These are phyloP conservation scores for Epizoanthus fatuus DNA, from an alignment of 92 coral and sea anemone genomes.

Conservation along the genomic window DNA sequence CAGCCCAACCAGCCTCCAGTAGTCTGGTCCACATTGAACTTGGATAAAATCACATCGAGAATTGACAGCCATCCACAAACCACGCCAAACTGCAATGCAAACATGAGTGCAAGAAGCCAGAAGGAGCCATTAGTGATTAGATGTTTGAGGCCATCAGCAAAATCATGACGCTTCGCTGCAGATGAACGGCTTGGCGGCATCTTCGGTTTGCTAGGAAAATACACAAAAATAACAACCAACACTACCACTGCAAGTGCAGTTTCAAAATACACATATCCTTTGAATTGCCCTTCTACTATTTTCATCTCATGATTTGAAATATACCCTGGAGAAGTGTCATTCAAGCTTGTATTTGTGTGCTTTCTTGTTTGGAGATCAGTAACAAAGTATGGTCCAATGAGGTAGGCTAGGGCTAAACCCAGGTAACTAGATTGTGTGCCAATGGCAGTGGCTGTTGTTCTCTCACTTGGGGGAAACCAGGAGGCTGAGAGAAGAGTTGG, in stretches of 20 bases:
- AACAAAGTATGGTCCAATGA: constrained; percentile 34
- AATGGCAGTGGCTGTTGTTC: constrained; percentile 46
- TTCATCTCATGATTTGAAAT: background rate
- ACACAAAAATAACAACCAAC: constrained; percentile 50
- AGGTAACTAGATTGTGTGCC: constrained; percentile 39
- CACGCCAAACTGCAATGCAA: constrained; percentile 28
- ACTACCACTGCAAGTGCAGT: constrained; percentile 35
- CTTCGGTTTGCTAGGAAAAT: constrained; percentile 82
- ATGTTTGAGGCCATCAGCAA: constrained; percentile 22
- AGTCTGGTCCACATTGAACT: constrained; percentile 30
- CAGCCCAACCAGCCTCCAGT: constrained; percentile 44
- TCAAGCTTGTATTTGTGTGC: background rate
- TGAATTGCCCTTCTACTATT: constrained; percentile 26
- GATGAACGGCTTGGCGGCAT: constrained; percentile 83
- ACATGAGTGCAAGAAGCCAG: constrained; percentile 19
- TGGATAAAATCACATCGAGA: constrained; percentile 33
- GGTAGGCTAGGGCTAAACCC: constrained; percentile 23
- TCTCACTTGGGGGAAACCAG: constrained; percentile 42
- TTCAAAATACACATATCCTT: constrained; percentile 51
- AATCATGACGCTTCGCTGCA: constrained; percentile 21
- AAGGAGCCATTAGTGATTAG: constrained; percentile 6
- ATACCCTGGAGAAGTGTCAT: background rate
- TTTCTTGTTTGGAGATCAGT: background rate
- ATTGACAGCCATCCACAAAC: constrained; percentile 33
- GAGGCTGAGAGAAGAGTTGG: constrained; percentile 25